Conservation (phyloP, 1,140 invertebrate genomes). For the Hycleus cichorii region DNA sequence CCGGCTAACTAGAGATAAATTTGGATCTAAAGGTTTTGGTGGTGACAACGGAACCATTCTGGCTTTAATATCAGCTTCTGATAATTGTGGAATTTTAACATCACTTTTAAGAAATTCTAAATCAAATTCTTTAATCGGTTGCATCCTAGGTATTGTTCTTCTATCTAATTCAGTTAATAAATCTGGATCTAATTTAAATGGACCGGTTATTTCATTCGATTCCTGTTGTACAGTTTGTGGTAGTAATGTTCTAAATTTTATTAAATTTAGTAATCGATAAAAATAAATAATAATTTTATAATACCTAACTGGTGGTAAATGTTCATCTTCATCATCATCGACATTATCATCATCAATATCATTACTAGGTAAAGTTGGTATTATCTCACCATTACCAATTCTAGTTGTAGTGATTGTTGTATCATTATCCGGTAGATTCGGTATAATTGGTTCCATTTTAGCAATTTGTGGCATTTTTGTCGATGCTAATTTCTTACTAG, state of each 20-base stretch:
- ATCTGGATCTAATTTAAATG: conserved; percentile 62
- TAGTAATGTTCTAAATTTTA: conserved; percentile 24
- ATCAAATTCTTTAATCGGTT: conserved; percentile 29
- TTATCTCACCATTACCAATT: neutral
- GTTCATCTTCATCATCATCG: conserved; percentile 25
- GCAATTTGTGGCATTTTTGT: neutral
- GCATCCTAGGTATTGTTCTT: conserved; percentile 13
- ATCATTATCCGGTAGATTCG: neutral
- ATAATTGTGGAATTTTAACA: conserved; percentile 18
- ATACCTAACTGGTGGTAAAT: conserved; percentile 27
- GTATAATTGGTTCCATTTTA: neutral
- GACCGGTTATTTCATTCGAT: conserved; percentile 48
- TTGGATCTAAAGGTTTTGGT: conserved; percentile 42
- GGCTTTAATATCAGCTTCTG: conserved; percentile 29
- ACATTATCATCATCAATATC: conserved; percentile 20
- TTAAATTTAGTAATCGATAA: neutral
- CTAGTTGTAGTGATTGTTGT: neutral
- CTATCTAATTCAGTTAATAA: conserved; percentile 55
- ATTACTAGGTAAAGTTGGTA: neutral
- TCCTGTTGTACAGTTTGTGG: conserved; percentile 32
- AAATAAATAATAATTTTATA: neutral
- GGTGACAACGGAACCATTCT: conserved; percentile 45
- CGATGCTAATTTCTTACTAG: conserved; percentile 52
- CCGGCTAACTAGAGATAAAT: conserved; percentile 2
- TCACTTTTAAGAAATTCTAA: conserved; percentile 34